A percentile compares a stretch with the other conserved stretches of the same genome.
Conservation (phyloP, 2,797 vertebrate genomes). For the Chloroceryle amazona region DNA sequence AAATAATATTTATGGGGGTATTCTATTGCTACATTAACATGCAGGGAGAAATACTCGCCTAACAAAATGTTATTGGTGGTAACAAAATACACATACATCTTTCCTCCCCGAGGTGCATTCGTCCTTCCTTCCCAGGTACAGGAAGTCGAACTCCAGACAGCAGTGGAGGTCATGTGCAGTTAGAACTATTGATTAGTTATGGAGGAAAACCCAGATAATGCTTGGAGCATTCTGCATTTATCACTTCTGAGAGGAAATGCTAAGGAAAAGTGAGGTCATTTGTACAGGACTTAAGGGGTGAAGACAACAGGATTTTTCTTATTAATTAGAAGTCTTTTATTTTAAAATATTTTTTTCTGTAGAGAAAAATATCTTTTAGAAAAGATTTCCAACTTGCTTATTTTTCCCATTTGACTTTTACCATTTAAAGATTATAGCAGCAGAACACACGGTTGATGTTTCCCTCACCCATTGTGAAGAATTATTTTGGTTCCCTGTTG, state of each 20-base stretch:
- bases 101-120: not conserved
- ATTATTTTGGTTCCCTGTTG: not conserved
- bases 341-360: not conserved
- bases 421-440: not conserved
- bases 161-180: not conserved
- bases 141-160: not conserved
- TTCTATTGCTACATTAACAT: not conserved
- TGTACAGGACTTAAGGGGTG: not conserved
- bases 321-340: not conserved
- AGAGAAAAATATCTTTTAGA: not conserved
- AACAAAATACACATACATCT: not conserved
- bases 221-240: not conserved
- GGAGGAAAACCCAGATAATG: not conserved
- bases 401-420: not conserved
- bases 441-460: not conserved
- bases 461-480: not conserved
- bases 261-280: not conserved
- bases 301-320: not conserved
- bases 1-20: not conserved
- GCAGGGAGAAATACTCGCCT: not conserved
- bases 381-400: not conserved
- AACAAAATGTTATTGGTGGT: not conserved
- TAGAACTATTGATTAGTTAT: not conserved
- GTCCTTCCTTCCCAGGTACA: not conserved
- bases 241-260: not conserved